Conservation (phyloP, 2,888 invertebrate species). For the Himalopsyche anomala region DNA sequence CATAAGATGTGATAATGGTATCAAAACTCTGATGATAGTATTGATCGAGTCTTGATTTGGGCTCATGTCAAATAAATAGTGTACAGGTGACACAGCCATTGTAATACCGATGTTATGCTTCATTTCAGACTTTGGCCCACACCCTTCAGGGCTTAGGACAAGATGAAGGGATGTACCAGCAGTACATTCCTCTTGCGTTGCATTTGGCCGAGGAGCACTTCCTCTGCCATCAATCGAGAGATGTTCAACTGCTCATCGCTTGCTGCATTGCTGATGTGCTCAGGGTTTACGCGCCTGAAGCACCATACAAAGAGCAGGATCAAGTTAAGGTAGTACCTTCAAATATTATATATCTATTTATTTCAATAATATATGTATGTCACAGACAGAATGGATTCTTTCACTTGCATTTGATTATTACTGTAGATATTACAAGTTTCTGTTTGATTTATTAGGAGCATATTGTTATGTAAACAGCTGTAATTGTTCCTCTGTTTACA, state of each 20-base stretch:
- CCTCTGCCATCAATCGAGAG: constrained; percentile 90
- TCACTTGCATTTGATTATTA: no score
- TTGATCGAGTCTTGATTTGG: no score
- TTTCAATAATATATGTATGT: neutral
- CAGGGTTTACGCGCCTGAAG: constrained; percentile 97
- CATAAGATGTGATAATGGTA: no score
- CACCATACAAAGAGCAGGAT: constrained; percentile 96
- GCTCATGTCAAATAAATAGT: no score
- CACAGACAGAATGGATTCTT: neutral
- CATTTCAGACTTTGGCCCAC: constrained; percentile 88
- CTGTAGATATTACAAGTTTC: no score
- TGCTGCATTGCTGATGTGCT: constrained; percentile 98
- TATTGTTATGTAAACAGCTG: no score
- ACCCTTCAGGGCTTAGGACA: constrained; percentile 97
- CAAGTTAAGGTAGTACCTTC: constrained; percentile 82
- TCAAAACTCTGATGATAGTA: no score
- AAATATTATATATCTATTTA: no score
- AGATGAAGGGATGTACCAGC: constrained; percentile 95
- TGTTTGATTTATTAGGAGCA: no score
- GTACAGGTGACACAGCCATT: no score
- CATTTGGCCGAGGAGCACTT: constrained; percentile 96
- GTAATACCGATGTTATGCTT: no score
- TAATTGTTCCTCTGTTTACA: neutral
- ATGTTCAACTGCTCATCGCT: constrained; percentile 95
- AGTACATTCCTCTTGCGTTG: constrained; percentile 93